phyloP scores from a whole-genome alignment of 1,140 invertebrate species.

The Microplitis mediator region DNA sequence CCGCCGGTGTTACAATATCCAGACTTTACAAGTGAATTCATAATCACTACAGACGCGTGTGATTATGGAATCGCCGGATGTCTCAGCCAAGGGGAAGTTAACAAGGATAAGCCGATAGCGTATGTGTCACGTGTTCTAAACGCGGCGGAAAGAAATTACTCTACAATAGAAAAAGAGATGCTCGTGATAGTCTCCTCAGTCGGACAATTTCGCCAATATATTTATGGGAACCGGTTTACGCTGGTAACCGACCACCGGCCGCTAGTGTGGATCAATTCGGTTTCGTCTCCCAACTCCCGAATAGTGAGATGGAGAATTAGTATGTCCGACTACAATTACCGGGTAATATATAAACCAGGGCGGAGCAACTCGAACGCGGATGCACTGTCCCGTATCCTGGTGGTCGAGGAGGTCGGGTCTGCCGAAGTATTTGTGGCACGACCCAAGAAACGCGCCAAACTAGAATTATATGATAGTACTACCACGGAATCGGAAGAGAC shows the following conservation, averaged over 20 bases:
- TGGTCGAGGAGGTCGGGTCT: neutral
- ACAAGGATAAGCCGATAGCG: too few relatives aligned
- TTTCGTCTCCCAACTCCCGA: conserved; percentile 50
- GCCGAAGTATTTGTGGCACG: too few relatives aligned
- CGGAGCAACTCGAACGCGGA: conserved; percentile 23
- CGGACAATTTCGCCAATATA: conserved; percentile 58
- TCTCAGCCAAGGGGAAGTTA: neutral
- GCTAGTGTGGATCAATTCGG: conserved; percentile 57
- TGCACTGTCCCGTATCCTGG: conserved; percentile 37
- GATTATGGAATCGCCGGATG: neutral
- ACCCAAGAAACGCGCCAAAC: too few relatives aligned
- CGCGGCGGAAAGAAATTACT: too few relatives aligned
- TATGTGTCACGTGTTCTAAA: too few relatives aligned
- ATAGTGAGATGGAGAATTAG: conserved; percentile 44
- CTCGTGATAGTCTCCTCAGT: conserved; percentile 48
- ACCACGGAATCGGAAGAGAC: too few relatives aligned
- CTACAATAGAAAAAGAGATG: too few relatives aligned
- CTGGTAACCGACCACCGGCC: conserved; percentile 62
- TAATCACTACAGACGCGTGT: neutral
- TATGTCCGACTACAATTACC: conserved; percentile 45
- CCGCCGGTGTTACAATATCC: neutral
- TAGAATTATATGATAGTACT: too few relatives aligned
- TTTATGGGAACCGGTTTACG: conserved; percentile 59
- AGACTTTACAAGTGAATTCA: neutral
- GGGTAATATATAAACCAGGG: conserved; percentile 33